A percentile compares a stretch with the other conserved stretches of the same genome.
Conservation (phyloP, 2,113 vertebrate genomes). For the Anser cygnoides region DNA sequence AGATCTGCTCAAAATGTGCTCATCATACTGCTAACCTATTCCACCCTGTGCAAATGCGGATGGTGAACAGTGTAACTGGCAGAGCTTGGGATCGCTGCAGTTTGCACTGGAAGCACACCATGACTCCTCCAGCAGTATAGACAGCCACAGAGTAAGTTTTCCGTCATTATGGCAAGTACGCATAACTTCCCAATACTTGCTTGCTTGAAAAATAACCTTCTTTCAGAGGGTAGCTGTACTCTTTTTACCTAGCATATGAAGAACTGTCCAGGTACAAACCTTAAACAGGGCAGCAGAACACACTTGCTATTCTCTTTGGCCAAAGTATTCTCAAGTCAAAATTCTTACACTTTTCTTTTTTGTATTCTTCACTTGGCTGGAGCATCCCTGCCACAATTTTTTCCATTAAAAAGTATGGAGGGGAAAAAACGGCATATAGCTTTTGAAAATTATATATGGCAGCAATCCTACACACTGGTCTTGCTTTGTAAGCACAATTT, state of each 20-base stretch:
- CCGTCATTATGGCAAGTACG: not conserved
- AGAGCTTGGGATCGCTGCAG: not conserved
- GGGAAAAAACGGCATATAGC: fast-evolving
- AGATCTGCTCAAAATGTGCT: fast-evolving
- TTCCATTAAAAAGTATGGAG: not conserved
- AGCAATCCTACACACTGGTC: not conserved
- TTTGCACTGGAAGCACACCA: no score
- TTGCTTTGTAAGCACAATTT: not conserved
- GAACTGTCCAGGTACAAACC: not conserved
- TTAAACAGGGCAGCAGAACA: not conserved
- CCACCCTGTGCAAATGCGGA: not conserved
- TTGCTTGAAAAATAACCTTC: not conserved
- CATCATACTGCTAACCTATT: fast-evolving
- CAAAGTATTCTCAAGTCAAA: not conserved
- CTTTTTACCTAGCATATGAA: not conserved
- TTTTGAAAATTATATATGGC: not conserved
- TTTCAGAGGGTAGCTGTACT: not conserved
- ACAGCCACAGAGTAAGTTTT: not conserved
- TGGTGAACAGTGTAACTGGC: fast-evolving
- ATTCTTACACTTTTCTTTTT: not conserved
- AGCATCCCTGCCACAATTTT: fast-evolving
- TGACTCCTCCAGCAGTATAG: fast-evolving
- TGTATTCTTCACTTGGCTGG: not conserved
- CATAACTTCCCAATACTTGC: not conserved
- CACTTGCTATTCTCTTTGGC: not conserved